Evolutionary conservation across 2,113 vertebrate species (phyloP).

Genomic region (Eidolon helvum): DNA sequence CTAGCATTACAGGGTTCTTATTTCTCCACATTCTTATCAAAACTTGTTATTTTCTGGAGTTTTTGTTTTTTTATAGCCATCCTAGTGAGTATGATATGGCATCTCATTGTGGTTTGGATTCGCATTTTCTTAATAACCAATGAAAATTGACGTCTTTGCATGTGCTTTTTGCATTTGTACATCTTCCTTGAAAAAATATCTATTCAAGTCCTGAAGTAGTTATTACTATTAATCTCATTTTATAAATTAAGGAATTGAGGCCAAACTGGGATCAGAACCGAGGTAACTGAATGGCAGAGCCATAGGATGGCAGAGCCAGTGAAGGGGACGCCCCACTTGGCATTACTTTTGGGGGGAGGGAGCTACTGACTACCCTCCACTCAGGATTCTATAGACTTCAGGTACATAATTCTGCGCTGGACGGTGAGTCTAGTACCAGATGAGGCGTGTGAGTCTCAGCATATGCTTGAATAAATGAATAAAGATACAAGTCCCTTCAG

Average conservation of each 20-base stretch:
- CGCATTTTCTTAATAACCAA: not conserved
- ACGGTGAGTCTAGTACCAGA: not conserved
- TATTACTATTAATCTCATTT: not conserved
- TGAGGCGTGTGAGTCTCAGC: not conserved
- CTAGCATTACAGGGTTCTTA: not conserved
- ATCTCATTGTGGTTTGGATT: not conserved
- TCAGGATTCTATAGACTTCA: not conserved
- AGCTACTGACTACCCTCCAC: not conserved
- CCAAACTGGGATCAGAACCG: not conserved
- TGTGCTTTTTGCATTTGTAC: not conserved
- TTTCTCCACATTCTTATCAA: not conserved
- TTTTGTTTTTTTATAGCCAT: not conserved
- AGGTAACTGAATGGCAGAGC: not conserved
- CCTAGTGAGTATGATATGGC: not conserved
- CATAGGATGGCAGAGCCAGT: not conserved
- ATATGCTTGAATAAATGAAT: not conserved
- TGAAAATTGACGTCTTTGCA: not conserved
- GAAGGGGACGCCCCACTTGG: not conserved
- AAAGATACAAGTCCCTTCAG: not conserved
- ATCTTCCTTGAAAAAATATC: not conserved
- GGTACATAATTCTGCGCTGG: not conserved
- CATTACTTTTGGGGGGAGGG: rapidly evolving
- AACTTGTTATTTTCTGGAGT: not conserved
- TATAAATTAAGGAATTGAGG: not conserved
- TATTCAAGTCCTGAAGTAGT: not conserved